Evolutionary conservation across 1,140 invertebrate genomes (phyloP).

Genomic region (Orchesella cincta): DNA sequence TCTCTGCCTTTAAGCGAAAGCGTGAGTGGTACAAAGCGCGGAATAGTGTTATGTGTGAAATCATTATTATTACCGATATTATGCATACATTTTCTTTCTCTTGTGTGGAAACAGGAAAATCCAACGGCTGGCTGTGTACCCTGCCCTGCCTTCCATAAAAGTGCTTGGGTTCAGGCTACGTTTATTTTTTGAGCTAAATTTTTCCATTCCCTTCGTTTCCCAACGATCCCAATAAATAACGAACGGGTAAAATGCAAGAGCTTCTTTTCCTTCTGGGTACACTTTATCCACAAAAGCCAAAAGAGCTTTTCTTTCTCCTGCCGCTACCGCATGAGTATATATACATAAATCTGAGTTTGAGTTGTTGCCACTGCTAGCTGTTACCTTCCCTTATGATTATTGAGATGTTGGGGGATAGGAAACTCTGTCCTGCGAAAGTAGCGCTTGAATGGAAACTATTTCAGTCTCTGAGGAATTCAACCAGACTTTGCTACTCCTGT

Average conservation of each 20-base stretch:
- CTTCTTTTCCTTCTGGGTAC: neutral
- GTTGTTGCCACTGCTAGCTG: neutral
- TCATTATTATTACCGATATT: no score
- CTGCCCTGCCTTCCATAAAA: no score
- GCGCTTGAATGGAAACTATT: neutral
- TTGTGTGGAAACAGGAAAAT: no score
- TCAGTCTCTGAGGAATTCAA: neutral
- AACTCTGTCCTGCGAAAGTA: neutral
- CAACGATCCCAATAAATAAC: neutral
- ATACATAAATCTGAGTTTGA: constrained; percentile 12
- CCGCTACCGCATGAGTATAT: neutral
- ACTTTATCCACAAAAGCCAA: neutral
- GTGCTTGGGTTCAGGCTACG: neutral
- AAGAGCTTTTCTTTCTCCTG: neutral
- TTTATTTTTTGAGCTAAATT: neutral
- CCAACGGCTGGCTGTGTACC: no score
- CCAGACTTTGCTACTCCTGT: no score
- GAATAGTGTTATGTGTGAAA: no score
- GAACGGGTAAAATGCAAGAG: neutral
- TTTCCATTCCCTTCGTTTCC: neutral
- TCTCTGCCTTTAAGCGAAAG: no score
- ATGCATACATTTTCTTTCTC: no score
- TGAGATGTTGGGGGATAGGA: neutral
- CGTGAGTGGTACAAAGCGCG: no score
- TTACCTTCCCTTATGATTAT: neutral